Base-by-base conservation (phyloP, 2,888 invertebrate species). In the Leptothorax acervorum region DNA sequence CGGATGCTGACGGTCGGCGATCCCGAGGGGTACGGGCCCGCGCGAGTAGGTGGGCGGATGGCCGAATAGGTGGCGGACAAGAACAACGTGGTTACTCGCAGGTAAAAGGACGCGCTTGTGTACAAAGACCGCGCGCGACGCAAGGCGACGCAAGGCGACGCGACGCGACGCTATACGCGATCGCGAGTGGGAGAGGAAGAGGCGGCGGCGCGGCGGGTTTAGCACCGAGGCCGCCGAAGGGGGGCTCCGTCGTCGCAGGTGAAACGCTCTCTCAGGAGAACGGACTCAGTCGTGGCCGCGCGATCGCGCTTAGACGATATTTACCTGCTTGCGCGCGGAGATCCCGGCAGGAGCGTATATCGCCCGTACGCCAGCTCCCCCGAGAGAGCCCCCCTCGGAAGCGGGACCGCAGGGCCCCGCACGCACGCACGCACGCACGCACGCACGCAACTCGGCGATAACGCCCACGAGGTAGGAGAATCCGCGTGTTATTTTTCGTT, bases 211-310 rank as follows among this genome's bases (percentile, higher is more conserved):
- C 28, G 57, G 79, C 28, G 68, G 28, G 63, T 71, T 73, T 65
- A 70, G 84, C 79, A 78, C 84, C 86, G 84, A 83, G 85, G 74
- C 76, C 74, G 83, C 82, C 85, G 86, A 86, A 35, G 90, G 90
- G 87, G 90, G 85, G 88, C 90, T 85, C 89, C 60, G 83, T 82
- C 82, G 87, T 90, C 90, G 90, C 90, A 90, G 90, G 90, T 90
- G 88, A 88, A 90, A 87, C 90, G 85, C 42, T 86, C 87, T 83
- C 86, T 68, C 85, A 86, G 84, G 82, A 85, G 86, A 89, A 86
- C 76, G 88, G 83, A 82, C 83, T 90, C 90, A 94, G 94, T 94
- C 92, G 93, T 93, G 91, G 92, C 93, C 92, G 93, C 92, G 93
- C 92, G 92, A 92, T 92, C 93, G 92, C 89, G 88, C 89, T 31